phyloP scores from a whole-genome alignment of 2,113 vertebrate species.

The Alouatta palliata region DNA sequence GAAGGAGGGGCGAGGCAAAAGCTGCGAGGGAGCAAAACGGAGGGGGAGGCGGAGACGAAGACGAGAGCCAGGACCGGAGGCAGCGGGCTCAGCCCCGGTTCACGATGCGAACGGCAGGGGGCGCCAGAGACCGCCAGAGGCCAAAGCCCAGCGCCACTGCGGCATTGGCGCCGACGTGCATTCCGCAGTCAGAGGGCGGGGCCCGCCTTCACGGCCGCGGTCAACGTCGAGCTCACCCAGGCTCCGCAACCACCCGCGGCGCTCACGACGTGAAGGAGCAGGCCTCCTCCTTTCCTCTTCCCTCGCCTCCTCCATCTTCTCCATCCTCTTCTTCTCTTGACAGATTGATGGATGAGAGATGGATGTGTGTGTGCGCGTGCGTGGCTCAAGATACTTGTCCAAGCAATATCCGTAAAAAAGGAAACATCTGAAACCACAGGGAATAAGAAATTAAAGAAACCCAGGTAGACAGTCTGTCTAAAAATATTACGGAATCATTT shows the following conservation, averaged over 20 bases:
- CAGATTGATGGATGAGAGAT: neutral
- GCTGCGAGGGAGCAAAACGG: conserved; percentile 22
- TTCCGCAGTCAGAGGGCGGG: conserved; percentile 27
- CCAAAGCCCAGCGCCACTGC: neutral
- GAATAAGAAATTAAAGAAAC: conserved; percentile 39
- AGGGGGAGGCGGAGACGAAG: neutral
- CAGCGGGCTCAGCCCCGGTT: neutral
- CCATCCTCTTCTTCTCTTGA: neutral
- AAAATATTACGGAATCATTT: conserved; percentile 16
- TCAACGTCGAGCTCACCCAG: rapidly evolving
- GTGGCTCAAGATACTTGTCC: neutral
- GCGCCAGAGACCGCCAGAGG: conserved; percentile 63
- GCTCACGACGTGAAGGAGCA: neutral
- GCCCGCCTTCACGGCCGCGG: neutral
- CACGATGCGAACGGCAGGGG: neutral
- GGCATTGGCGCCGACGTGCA: rapidly evolving
- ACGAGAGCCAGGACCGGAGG: neutral
- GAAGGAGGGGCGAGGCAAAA: neutral
- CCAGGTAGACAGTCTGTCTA: neutral
- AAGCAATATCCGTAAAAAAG: neutral
- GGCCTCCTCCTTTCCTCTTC: neutral
- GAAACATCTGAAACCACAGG: neutral
- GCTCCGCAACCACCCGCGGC: too few species aligned
- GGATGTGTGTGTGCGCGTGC: too few species aligned
- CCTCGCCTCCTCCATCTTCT: neutral